A percentile compares a stretch with the other conserved stretches of the same genome.
phyloP scores from a whole-genome alignment of 2,113 vertebrate species.

The Hippocampus mohnikei region DNA sequence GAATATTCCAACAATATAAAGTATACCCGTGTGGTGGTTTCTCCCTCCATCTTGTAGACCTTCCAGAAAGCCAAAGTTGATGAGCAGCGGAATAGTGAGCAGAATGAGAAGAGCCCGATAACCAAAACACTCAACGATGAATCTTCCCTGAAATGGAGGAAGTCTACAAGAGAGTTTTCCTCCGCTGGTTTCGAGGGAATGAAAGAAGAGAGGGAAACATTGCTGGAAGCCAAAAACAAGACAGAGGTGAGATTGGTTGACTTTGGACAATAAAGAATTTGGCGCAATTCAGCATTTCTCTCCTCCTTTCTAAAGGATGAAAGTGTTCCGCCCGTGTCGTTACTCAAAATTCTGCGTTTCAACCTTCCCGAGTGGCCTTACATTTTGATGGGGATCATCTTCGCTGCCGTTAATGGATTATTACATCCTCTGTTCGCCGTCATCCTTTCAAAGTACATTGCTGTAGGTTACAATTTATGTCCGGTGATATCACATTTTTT shows the following conservation, averaged over 20 bases:
- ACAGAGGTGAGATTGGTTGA: constrained; percentile 42
- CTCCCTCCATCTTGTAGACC: constrained; percentile 40
- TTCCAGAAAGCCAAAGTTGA: constrained; percentile 43
- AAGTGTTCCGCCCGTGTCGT: constrained; percentile 74
- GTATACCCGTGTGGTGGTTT: neutral
- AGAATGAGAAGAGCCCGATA: constrained; percentile 48
- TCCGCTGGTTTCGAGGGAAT: constrained; percentile 48
- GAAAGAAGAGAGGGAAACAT: constrained; percentile 37
- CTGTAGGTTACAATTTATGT: constrained; percentile 68
- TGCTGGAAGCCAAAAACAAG: constrained; percentile 52
- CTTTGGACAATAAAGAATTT: neutral
- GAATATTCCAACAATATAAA: neutral
- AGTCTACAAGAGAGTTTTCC: constrained; percentile 70
- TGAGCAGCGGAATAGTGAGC: constrained; percentile 15
- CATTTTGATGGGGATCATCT: constrained; percentile 79
- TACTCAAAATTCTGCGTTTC: constrained; percentile 80
- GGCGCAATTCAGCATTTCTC: neutral
- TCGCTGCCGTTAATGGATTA: constrained; percentile 81
- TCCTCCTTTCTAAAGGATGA: constrained; percentile 68
- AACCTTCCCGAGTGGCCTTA: constrained; percentile 87
- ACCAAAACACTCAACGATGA: constrained; percentile 8
- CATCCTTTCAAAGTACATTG: constrained; percentile 89
- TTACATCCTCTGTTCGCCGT: constrained; percentile 84
- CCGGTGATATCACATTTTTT: neutral
- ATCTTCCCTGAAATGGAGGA: constrained; percentile 48